phyloP scores from a whole-genome alignment of 2,888 invertebrate species.

The Ennomos erosarius region DNA sequence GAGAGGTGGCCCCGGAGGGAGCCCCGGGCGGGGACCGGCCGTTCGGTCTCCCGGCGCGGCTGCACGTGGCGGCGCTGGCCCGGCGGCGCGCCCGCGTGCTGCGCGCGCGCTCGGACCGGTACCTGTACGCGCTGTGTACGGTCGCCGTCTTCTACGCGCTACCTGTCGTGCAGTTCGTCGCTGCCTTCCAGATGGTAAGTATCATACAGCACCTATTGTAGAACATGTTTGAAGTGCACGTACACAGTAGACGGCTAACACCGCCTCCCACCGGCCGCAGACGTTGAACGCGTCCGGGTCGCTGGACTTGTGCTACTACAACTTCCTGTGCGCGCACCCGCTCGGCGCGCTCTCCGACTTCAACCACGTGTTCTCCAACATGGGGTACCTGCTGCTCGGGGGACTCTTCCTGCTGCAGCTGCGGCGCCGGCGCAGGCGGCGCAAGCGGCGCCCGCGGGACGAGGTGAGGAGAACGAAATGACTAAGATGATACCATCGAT shows the following conservation, averaged over 20 bases:
- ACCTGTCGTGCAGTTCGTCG: slow-evolving; percentile 94
- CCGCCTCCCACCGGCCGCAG: too few relatives aligned
- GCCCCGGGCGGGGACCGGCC: too few relatives aligned
- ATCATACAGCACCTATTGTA: too few relatives aligned
- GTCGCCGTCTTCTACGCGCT: slow-evolving; percentile 94
- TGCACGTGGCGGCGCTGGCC: slow-evolving; percentile 73
- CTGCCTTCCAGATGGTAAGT: slow-evolving; percentile 90
- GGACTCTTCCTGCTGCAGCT: slow-evolving; percentile 91
- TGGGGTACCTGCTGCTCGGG: slow-evolving; percentile 93
- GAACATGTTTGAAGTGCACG: too few relatives aligned
- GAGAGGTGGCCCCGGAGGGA: too few relatives aligned
- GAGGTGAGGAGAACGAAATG: too few relatives aligned
- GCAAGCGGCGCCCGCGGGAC: slow-evolving; percentile 54
- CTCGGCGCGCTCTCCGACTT: slow-evolving; percentile 91
- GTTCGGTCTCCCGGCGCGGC: slow-evolving; percentile 76
- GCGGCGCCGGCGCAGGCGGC: slow-evolving; percentile 58
- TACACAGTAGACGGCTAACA: too few relatives aligned
- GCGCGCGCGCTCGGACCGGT: slow-evolving; percentile 81
- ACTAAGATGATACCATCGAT: too few relatives aligned
- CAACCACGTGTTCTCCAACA: slow-evolving; percentile 95
- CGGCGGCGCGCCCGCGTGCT: slow-evolving; percentile 68
- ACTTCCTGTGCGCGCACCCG: slow-evolving; percentile 95
- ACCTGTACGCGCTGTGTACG: slow-evolving; percentile 87
- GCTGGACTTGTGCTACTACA: slow-evolving; percentile 96
- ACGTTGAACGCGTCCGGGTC: slow-evolving; percentile 92